These are phyloP conservation scores for Nomada ruficornis DNA, from an alignment of 2,888 invertebrate species.

Conservation along the genomic window DNA sequence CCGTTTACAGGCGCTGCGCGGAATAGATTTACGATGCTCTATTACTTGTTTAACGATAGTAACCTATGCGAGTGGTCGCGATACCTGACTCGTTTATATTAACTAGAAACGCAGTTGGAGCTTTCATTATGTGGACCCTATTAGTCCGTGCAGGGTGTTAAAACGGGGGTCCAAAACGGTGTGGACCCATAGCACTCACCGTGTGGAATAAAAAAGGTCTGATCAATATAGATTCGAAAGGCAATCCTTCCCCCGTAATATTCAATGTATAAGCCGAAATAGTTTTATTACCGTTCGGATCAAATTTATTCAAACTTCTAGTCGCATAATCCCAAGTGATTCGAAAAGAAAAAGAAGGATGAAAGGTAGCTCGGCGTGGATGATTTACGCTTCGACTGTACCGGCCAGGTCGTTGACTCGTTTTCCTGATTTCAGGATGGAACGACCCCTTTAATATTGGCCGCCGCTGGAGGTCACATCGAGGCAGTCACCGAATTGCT, in stretches of 20 bases:
- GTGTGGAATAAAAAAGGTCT: too few relatives aligned
- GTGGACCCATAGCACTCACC: too few relatives aligned
- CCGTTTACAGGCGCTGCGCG: too few relatives aligned
- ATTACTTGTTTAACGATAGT: slow-evolving; percentile 36
- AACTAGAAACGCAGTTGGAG: too few relatives aligned
- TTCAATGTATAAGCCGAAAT: neutral
- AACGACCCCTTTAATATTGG: slow-evolving; percentile 96
- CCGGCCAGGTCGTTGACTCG: neutral
- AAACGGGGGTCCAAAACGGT: too few relatives aligned
- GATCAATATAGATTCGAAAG: too few relatives aligned
- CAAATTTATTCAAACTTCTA: neutral
- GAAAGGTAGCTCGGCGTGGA: neutral
- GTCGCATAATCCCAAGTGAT: neutral
- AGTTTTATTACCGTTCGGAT: neutral
- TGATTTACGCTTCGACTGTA: neutral
- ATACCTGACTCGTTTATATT: neutral
- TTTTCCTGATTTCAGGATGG: slow-evolving; percentile 89
- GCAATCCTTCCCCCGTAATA: too few relatives aligned
- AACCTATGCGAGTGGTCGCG: too few relatives aligned
- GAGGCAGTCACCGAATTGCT: slow-evolving; percentile 94
- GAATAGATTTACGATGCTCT: slow-evolving; percentile 23
- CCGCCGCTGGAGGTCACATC: slow-evolving; percentile 95
- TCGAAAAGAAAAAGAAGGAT: neutral
- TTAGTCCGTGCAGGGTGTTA: neutral
- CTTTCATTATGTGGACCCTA: slow-evolving; percentile 17